Evolutionary conservation across 2,888 invertebrate species (phyloP).

Genomic region (Odontocerum albicorne): DNA sequence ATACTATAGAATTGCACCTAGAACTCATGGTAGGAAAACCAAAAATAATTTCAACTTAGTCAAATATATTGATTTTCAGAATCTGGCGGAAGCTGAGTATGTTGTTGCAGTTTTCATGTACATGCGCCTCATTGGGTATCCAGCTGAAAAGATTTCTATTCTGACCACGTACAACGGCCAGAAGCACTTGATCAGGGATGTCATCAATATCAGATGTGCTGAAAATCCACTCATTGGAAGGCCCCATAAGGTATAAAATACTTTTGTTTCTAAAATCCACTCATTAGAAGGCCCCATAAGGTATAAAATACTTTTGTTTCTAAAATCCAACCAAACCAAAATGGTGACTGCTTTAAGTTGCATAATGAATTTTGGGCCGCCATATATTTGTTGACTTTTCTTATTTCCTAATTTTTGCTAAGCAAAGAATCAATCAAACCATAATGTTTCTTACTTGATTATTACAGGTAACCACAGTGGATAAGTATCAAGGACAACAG

Average conservation of each 20-base stretch:
- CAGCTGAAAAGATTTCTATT: slow-evolving; percentile 94
- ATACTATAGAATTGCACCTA: too few relatives aligned
- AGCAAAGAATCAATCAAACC: too few relatives aligned
- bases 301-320: too few relatives aligned
- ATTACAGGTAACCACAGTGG: slow-evolving; percentile 85
- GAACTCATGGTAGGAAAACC: too few relatives aligned
- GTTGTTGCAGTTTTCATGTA: slow-evolving; percentile 98
- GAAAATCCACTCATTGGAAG: slow-evolving; percentile 93
- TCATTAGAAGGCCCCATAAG: slow-evolving; percentile 92
- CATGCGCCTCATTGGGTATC: slow-evolving; percentile 96
- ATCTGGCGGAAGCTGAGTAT: slow-evolving; percentile 90
- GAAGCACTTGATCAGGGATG: slow-evolving; percentile 95
- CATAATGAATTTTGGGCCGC: too few relatives aligned
- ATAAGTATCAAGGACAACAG: slow-evolving; percentile 99
- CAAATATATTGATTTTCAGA: slow-evolving; percentile 49
- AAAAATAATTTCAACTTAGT: not conserved
- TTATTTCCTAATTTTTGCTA: too few relatives aligned
- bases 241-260: slow-evolving; percentile 88
- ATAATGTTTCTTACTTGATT: too few relatives aligned
- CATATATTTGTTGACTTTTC: too few relatives aligned
- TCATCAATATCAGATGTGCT: slow-evolving; percentile 90
- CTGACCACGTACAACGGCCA: slow-evolving; percentile 99
- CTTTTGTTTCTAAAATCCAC: slow-evolving; percentile 93
- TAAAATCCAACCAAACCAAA: slow-evolving; percentile 93
- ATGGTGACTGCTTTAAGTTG: too few relatives aligned